Evolutionary conservation across 2,113 vertebrate genomes (phyloP).

Genomic region (Chloebia gouldiae): DNA sequence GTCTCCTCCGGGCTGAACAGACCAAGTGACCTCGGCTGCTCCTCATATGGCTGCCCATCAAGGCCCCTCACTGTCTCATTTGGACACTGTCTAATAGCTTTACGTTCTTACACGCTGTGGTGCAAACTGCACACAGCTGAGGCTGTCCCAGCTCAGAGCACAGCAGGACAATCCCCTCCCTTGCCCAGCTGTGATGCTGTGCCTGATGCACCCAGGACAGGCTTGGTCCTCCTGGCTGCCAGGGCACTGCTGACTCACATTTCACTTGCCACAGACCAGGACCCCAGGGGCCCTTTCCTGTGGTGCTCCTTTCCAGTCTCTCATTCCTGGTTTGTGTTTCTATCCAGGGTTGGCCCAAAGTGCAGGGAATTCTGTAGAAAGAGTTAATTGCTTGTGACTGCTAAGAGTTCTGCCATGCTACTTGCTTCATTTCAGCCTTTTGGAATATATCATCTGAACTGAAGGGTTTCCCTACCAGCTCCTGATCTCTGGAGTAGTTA

Average conservation of each 20-base stretch:
- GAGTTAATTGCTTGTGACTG: neutral
- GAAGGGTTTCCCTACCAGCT: neutral
- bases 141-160: too few species aligned
- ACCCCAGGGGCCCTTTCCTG: neutral
- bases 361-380: neutral
- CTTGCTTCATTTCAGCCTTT: neutral
- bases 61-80: too few species aligned
- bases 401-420: neutral
- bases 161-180: too few species aligned
- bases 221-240: neutral
- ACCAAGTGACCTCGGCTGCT: neutral
- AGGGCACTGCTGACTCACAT: neutral
- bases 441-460: neutral
- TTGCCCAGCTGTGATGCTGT: too few species aligned
- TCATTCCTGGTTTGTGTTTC: neutral
- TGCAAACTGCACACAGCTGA: too few species aligned
- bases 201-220: neutral
- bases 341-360: neutral
- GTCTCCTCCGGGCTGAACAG: neutral
- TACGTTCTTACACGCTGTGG: too few species aligned
- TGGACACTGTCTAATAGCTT: too few species aligned
- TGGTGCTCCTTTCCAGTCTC: neutral
- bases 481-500: neutral
- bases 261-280: accelerated
- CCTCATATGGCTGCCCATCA: neutral